Percentiles rank a stretch among this genome's conserved stretches.
Evolutionary conservation across 2,888 invertebrate species (phyloP).

Genomic region (Parasteatoda lunata): DNA sequence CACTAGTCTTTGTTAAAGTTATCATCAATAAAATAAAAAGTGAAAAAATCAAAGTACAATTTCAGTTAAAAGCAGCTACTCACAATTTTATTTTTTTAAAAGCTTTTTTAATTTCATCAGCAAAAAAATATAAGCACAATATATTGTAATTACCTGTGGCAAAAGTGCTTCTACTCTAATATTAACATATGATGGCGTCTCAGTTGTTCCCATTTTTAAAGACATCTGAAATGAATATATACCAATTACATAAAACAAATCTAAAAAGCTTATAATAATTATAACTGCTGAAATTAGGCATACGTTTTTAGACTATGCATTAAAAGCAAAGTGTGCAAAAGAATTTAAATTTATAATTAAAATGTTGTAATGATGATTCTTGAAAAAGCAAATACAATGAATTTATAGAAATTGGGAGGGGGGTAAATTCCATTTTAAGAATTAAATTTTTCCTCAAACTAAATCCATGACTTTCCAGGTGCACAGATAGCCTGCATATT

Average conservation of each 20-base stretch:
- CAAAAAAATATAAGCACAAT: not conserved
- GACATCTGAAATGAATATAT: conserved; percentile 41
- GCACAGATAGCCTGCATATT: no score
- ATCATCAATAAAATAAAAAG: not conserved
- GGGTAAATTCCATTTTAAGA: no score
- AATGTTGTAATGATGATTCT: no score
- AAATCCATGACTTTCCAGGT: no score
- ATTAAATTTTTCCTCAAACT: no score
- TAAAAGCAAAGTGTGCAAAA: no score
- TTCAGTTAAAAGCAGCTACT: not conserved
- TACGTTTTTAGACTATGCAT: no score
- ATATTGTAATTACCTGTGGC: conserved; percentile 87
- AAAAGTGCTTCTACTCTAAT: conserved; percentile 93
- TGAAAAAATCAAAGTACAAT: not conserved
- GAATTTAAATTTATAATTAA: no score
- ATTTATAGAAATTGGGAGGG: no score
- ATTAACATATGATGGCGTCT: conserved; percentile 79
- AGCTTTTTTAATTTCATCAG: not conserved
- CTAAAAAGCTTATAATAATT: not conserved
- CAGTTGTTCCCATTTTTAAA: conserved; percentile 71
- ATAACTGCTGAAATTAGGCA: not conserved
- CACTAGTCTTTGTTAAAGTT: no score
- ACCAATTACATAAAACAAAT: not conserved
- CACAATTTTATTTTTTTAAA: not conserved
- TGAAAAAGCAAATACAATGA: no score